Evolutionary conservation across 2,888 invertebrate species (phyloP).

Genomic region (Ormyrus rosae): DNA sequence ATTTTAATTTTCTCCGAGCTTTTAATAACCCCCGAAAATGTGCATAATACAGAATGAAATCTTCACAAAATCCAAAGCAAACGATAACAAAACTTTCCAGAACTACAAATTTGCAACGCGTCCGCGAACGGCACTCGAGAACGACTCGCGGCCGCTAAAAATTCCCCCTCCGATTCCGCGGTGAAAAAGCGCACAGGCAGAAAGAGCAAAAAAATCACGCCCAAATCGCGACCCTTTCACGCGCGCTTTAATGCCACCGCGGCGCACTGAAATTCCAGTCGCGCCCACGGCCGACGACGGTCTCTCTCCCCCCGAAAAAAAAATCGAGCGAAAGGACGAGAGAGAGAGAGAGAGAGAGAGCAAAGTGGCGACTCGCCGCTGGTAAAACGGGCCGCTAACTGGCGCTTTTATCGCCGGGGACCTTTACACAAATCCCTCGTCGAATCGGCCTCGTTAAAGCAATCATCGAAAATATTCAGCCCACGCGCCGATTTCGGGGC

Average conservation of each 20-base stretch:
- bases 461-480: constrained; percentile 54
- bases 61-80: too few relatives aligned
- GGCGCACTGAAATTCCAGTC: constrained; percentile 3
- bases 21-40: too few relatives aligned
- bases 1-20: too few relatives aligned
- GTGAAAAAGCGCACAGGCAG: too few relatives aligned
- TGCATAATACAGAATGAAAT: too few relatives aligned
- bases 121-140: too few relatives aligned
- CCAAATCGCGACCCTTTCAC: not conserved
- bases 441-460: constrained; percentile 50
- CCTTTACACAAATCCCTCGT: constrained; percentile 46
- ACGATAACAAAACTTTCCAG: too few relatives aligned
- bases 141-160: too few relatives aligned
- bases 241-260: not conserved
- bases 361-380: too few relatives aligned
- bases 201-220: too few relatives aligned
- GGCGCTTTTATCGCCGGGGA: constrained; percentile 28
- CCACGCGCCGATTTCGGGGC: constrained; percentile 39
- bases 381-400: constrained; percentile 21
- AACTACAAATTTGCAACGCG: too few relatives aligned
- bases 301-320: not conserved
- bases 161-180: too few relatives aligned
- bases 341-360: not conserved
- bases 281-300: not conserved
- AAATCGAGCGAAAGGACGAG: not conserved